These are phyloP conservation scores for Eucidaris tribuloides DNA, from an alignment of 35 echinoderm and acorn worm species.

Conservation along the genomic window DNA sequence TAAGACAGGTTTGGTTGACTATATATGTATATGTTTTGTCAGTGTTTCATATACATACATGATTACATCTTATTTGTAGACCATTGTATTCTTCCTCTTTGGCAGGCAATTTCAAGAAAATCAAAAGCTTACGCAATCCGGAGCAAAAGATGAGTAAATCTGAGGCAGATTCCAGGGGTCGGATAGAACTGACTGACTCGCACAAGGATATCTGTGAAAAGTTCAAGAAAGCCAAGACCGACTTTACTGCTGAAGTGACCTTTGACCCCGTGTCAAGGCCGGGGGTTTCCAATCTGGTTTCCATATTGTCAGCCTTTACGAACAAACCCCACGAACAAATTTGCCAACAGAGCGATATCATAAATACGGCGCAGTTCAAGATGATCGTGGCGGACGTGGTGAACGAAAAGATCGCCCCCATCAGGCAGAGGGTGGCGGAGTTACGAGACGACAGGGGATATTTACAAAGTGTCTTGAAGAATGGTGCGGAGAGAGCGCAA, in stretches of 20 bases:
- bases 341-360: constrained; percentile 37
- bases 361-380: constrained; percentile 87
- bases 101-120: constrained; percentile 69
- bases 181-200: constrained; percentile 86
- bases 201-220: constrained; percentile 65
- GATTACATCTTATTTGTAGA: background rate
- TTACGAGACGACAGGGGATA: constrained; percentile 56
- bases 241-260: constrained; percentile 91
- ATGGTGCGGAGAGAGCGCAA: constrained; percentile 61
- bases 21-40: too few relatives aligned
- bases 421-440: constrained; percentile 54
- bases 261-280: constrained; percentile 81
- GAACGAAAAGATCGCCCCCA: constrained; percentile 68
- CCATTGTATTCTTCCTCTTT: constrained; percentile 1
- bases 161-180: constrained; percentile 52
- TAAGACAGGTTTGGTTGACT: too few relatives aligned
- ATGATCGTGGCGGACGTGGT: constrained; percentile 76
- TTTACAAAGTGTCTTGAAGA: constrained; percentile 53
- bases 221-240: constrained; percentile 88
- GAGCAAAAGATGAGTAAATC: constrained; percentile 97
- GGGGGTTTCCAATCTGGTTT: constrained; percentile 86
- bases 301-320: constrained; percentile 72
- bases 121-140: constrained; percentile 93
- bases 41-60: too few relatives aligned
- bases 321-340: constrained; percentile 48